Evolutionary conservation across 1,140 invertebrate genomes (phyloP).

Genomic region (Hyles vespertilio): DNA sequence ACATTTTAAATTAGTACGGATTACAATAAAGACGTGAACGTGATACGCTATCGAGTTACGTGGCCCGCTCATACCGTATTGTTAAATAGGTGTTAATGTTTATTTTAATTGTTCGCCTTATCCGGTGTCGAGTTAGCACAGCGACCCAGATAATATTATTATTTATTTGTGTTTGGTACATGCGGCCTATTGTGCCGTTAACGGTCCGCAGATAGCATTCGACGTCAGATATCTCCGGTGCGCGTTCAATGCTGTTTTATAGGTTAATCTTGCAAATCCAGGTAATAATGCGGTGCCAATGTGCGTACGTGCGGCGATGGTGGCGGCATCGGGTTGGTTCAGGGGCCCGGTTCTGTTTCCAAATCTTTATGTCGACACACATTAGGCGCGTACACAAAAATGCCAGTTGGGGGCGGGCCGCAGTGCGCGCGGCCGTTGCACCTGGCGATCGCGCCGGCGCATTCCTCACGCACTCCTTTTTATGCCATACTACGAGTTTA

Average conservation of each 20-base stretch:
- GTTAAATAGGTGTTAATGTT: conserved; percentile 32
- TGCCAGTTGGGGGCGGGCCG: conserved; percentile 38
- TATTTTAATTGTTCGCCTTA: conserved; percentile 48
- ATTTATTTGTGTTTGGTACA: conserved; percentile 23
- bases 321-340: conserved; percentile 22
- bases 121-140: conserved; percentile 43
- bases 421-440: conserved; percentile 50
- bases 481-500: conserved; percentile 44
- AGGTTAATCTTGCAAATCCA: neutral
- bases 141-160: conserved; percentile 50
- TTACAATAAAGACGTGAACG: conserved; percentile 28
- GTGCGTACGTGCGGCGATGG: neutral
- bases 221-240: conserved; percentile 3
- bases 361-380: conserved; percentile 30
- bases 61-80: conserved; percentile 18
- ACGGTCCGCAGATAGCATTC: conserved; percentile 41
- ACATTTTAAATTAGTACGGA: conserved; percentile 27
- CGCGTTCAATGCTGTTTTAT: neutral
- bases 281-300: neutral
- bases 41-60: conserved; percentile 27
- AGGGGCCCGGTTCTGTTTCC: conserved; percentile 32
- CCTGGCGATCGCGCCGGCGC: conserved; percentile 49
- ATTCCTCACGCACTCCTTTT: conserved; percentile 67
- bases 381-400: conserved; percentile 52
- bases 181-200: conserved; percentile 45